Evolutionary conservation across 2,113 vertebrate species (phyloP).

Genomic region (Noctilio leporinus): DNA sequence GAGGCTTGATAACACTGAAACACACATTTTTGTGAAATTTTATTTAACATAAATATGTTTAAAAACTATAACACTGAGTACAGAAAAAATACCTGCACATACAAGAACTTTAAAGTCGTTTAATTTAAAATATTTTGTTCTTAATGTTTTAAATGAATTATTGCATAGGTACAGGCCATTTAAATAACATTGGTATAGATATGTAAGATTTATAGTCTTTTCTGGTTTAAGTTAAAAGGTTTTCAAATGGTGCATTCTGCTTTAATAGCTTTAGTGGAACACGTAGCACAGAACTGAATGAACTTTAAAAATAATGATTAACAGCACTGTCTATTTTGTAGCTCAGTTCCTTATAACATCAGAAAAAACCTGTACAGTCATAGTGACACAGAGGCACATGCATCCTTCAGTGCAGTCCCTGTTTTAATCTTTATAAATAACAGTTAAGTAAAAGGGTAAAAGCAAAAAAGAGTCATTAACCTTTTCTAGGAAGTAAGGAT

Average conservation of each 20-base stretch:
- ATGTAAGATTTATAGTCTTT: conserved; percentile 11
- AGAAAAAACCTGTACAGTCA: conserved; percentile 45
- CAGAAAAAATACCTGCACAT: neutral
- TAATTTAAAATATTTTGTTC: neutral
- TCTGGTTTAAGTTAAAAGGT: conserved; percentile 19
- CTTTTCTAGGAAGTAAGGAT: conserved; percentile 75
- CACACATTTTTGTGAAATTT: neutral
- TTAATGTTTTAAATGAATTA: conserved; percentile 31
- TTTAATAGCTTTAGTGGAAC: neutral
- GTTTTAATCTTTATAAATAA: conserved; percentile 73
- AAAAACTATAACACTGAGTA: neutral
- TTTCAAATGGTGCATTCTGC: neutral
- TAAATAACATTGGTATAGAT: neutral
- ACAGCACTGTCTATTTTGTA: neutral
- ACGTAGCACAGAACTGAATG: neutral
- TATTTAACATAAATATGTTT: neutral
- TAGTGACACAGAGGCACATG: neutral
- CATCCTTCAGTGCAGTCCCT: neutral
- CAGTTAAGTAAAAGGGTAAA: conserved; percentile 76
- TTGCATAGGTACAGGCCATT: neutral
- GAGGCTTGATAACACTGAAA: neutral
- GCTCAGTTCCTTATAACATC: neutral
- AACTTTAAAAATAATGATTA: conserved; percentile 47
- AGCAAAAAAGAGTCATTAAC: conserved; percentile 77
- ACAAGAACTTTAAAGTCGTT: neutral